Evolutionary conservation across 23 tunicate species (phyloP), one percentile per base, ranked within the genome.

Genomic region (Trididemnum clinides): DNA sequence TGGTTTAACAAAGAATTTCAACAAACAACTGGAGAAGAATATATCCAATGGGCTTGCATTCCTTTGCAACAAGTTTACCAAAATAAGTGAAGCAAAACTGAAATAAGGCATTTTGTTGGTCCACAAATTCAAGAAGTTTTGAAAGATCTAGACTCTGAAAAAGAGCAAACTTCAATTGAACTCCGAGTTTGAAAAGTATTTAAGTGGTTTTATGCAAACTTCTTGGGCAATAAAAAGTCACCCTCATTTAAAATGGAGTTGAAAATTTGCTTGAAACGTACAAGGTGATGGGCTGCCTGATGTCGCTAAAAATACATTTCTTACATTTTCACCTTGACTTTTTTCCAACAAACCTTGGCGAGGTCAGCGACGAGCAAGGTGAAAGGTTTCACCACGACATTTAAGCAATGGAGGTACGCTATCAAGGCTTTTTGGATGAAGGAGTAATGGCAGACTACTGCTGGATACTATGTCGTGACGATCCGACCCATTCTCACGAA

Each of bases 91-190:
- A 36, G 86, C 57, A 64, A 82, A 78, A 78, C 34, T 51, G 66
- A 78, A 78, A 82, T 57, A 64, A 63, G 86, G 76, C 54, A 82
- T 82, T 19, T 82, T 64, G 75, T 82, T 36, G 76, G 86, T 35
- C 76, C 76, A 44, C 75, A 82, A 38, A 64, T 82, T 64, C 22
- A 57, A 64, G 75, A 82, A 64, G 75, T 82, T 63, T 38, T 82
- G 0, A 64, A 63, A 39, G 57, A 82, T 34, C 57, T 57, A 63
- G 0, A 36, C 20, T 82, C 64, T 57, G 75, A 82, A 28, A 64
- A 64, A 82, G 33, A 0, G 75, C 57, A 0, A 0, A 63, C 30
- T 38, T 22, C 33, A 38, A 15, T 82, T 0, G 76, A 82, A 64
- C 75, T 64, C 0, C 34, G 75, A 5, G 86, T 57, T 82, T 82